These are phyloP conservation scores for Glyptemys insculpta DNA, from an alignment of 2,797 vertebrate species.

Conservation along the genomic window DNA sequence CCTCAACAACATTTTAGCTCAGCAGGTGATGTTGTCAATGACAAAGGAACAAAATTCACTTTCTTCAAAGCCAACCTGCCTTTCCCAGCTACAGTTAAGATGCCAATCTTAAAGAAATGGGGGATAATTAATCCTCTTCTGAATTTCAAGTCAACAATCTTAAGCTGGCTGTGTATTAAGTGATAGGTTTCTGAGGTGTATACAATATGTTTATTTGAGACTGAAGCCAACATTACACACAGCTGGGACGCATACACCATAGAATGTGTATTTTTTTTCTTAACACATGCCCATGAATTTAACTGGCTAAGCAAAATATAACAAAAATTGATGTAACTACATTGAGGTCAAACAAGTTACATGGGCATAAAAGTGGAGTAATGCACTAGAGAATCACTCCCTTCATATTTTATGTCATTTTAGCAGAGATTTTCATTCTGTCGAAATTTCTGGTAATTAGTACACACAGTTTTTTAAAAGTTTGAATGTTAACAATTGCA, in stretches of 20 bases:
- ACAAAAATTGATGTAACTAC: neutral
- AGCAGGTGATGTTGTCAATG: neutral
- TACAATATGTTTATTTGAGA: neutral
- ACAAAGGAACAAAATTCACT: slow-evolving; percentile 15
- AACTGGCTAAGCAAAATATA: neutral
- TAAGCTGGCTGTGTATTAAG: neutral
- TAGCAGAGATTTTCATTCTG: neutral
- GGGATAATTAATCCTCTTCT: neutral
- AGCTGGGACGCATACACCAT: neutral
- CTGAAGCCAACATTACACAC: neutral
- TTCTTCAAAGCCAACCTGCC: neutral
- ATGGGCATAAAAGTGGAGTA: neutral
- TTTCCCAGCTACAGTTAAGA: neutral
- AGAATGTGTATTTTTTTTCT: neutral
- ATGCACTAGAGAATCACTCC: neutral
- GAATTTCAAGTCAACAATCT: slow-evolving; percentile 2
- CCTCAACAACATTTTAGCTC: neutral
- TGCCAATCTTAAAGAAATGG: neutral
- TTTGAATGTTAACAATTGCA: neutral
- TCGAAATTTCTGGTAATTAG: neutral
- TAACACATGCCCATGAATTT: neutral
- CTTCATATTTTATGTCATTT: neutral
- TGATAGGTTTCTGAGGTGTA: neutral
- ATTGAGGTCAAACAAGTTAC: neutral
- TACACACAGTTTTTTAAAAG: neutral